These are phyloP conservation scores for Ormyrus labotus DNA, from an alignment of 2,888 invertebrate species.

Conservation along the genomic window DNA sequence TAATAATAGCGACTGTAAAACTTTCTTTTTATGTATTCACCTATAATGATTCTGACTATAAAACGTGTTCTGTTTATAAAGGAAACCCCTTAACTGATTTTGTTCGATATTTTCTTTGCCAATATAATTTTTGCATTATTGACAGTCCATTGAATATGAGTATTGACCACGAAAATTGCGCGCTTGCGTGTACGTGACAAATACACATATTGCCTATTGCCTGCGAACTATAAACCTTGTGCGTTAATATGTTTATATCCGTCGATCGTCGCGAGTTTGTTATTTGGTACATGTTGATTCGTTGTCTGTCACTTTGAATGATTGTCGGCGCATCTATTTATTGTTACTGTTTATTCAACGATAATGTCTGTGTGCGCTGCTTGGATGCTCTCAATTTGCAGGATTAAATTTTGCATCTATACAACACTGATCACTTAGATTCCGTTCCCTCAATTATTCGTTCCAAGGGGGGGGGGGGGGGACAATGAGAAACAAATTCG, in stretches of 20 bases:
- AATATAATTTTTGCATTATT: background rate
- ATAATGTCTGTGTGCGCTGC: background rate
- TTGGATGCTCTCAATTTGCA: background rate
- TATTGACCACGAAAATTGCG: background rate
- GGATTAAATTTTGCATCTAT: background rate
- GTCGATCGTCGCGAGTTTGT: background rate
- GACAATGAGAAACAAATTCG: background rate
- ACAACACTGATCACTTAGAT: too few relatives aligned
- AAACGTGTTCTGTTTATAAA: too few relatives aligned
- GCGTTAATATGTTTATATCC: background rate
- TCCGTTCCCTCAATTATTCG: conserved; percentile 2
- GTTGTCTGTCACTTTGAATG: conserved; percentile 1
- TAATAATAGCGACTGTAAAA: too few relatives aligned
- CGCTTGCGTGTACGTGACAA: background rate
- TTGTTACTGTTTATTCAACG: background rate
- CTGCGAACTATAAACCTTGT: background rate
- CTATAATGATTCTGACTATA: too few relatives aligned
- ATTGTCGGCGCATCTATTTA: background rate
- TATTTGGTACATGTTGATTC: background rate
- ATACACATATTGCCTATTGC: background rate
- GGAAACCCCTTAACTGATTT: background rate
- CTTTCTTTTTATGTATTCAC: too few relatives aligned
- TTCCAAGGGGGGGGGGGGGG: background rate
- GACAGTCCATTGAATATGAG: background rate
- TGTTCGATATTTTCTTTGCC: background rate